phyloP scores from a whole-genome alignment of 2,797 vertebrate species.

The Spondyliosoma cantharus region DNA sequence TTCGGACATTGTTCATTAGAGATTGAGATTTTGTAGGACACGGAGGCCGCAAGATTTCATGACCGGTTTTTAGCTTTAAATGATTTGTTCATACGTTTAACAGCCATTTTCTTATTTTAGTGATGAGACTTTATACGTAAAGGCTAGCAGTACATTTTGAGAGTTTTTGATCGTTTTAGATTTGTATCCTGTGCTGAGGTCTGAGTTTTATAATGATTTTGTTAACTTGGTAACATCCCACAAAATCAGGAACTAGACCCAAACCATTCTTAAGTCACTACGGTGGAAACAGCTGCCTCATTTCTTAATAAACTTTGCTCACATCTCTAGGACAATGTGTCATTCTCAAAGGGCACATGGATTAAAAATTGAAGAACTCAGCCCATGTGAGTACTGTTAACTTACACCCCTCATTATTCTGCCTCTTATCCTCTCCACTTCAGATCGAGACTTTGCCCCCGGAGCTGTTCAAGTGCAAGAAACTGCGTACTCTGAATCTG shows the following conservation, averaged over 20 bases:
- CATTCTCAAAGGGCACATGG: neutral
- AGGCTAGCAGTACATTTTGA: neutral
- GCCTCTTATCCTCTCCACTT: constrained; percentile 26
- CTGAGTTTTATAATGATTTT: neutral
- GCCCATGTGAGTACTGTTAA: neutral
- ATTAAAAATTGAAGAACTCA: constrained; percentile 20
- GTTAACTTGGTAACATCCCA: constrained; percentile 6
- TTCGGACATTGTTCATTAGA: neutral
- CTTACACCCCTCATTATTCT: constrained; percentile 18
- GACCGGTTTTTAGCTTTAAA: neutral
- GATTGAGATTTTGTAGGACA: neutral
- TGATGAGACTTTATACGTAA: neutral
- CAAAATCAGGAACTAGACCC: constrained; percentile 8
- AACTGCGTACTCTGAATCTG: constrained; percentile 94
- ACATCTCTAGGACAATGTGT: neutral
- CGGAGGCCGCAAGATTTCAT: neutral
- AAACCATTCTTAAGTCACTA: neutral
- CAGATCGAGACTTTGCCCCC: constrained; percentile 96
- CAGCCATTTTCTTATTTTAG: constrained; percentile 1
- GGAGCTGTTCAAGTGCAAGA: constrained; percentile 97
- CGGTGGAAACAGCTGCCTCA: neutral
- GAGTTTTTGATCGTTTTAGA: constrained; percentile 3
- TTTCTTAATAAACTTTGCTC: constrained; percentile 10
- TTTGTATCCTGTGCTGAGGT: neutral
- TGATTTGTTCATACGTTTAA: neutral